Conservation (phyloP, 2,888 invertebrate species). For the Cyclophora albipunctata region DNA sequence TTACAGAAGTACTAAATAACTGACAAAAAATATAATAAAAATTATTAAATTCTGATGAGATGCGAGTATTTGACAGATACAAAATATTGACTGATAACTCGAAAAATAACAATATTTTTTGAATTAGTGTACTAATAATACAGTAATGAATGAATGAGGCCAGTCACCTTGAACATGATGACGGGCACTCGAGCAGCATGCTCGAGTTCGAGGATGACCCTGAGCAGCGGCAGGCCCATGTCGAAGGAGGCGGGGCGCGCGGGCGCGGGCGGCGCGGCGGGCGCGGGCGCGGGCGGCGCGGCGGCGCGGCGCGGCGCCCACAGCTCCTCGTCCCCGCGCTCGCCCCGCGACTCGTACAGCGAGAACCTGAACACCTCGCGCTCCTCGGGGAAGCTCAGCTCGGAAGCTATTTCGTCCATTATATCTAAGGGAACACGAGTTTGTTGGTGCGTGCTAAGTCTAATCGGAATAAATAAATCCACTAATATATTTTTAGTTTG, state of each 20-base stretch:
- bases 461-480: too few species aligned
- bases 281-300: slow-evolving; percentile 67
- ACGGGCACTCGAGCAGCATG: slow-evolving; percentile 56
- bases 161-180: slow-evolving; percentile 47
- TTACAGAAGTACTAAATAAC: neutral
- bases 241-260: slow-evolving; percentile 49
- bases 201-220: slow-evolving; percentile 79
- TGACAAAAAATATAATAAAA: neutral
- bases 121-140: too few species aligned
- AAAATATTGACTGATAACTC: too few species aligned
- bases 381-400: slow-evolving; percentile 58
- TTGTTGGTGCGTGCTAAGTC: neutral
- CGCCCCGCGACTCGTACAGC: slow-evolving; percentile 49
- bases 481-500: too few species aligned
- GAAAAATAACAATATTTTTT: too few species aligned
- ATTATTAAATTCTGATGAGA: too few species aligned
- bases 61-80: too few species aligned
- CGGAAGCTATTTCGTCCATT: slow-evolving; percentile 60
- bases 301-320: slow-evolving; percentile 77
- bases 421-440: slow-evolving; percentile 47
- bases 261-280: slow-evolving; percentile 44
- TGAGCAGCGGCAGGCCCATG: slow-evolving; percentile 73
- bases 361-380: slow-evolving; percentile 68
- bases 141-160: too few species aligned
- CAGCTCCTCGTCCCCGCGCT: slow-evolving; percentile 75